Percentiles rank a stretch among this genome's conserved stretches.
These are phyloP conservation scores for Hydrotaea diabolus DNA, from an alignment of 2,888 invertebrate species.

Conservation along the genomic window DNA sequence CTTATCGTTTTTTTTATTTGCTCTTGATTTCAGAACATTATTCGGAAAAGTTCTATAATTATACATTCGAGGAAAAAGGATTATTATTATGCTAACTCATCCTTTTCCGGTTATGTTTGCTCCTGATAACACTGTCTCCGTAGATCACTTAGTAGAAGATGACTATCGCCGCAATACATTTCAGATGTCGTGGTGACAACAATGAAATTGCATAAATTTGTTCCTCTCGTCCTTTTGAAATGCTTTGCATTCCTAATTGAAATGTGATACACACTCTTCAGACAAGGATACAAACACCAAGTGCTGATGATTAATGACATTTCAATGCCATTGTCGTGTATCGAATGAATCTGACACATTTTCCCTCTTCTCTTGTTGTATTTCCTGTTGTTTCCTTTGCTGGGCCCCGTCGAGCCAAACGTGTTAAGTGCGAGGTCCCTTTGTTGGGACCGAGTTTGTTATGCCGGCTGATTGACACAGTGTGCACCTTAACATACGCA, in stretches of 20 bases:
- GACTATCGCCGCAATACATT: neutral
- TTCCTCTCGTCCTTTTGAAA: neutral
- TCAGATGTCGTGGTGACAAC: neutral
- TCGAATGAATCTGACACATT: conserved; percentile 41
- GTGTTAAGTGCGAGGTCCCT: conserved; percentile 42
- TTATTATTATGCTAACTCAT: conserved; percentile 13
- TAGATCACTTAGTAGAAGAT: conserved; percentile 18
- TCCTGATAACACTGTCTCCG: neutral
- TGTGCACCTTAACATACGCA: neutral
- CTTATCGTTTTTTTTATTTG: neutral
- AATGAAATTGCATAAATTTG: conserved; percentile 35
- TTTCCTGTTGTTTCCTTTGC: conserved; percentile 16
- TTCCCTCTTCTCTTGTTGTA: neutral
- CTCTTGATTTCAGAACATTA: too few species aligned
- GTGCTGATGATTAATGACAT: conserved; percentile 39
- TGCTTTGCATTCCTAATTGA: conserved; percentile 17
- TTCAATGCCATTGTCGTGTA: conserved; percentile 34
- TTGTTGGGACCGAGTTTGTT: conserved; percentile 18
- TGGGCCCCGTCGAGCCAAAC: neutral
- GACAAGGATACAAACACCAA: neutral
- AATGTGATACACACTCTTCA: conserved; percentile 48
- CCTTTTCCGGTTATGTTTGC: neutral
- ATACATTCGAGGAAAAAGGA: neutral
- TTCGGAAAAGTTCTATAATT: too few species aligned
- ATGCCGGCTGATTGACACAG: conserved; percentile 19